Evolutionary conservation across 2,113 vertebrate species (phyloP).

Genomic region (Hypomesus transpacificus): DNA sequence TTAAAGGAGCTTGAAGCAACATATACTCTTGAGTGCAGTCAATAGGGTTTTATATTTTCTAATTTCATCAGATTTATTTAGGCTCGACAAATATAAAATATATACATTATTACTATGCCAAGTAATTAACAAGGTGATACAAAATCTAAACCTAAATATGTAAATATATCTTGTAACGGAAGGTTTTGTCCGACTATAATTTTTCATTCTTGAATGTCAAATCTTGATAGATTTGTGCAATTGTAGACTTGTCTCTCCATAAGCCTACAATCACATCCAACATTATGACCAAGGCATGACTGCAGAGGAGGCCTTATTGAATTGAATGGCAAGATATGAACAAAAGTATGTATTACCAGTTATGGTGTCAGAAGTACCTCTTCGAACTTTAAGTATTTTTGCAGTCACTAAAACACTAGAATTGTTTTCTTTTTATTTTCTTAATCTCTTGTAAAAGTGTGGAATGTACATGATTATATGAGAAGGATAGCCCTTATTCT

Average conservation of each 20-base stretch:
- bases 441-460: slow-evolving; percentile 13
- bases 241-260: background rate
- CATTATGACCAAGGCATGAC: slow-evolving; percentile 54
- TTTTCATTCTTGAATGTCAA: slow-evolving; percentile 41
- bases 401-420: background rate
- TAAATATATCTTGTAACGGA: too few species aligned
- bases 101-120: too few species aligned
- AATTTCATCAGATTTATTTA: too few species aligned
- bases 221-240: too few species aligned
- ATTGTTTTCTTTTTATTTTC: slow-evolving; percentile 37
- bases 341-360: slow-evolving; percentile 40
- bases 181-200: background rate
- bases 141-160: too few species aligned
- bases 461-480: background rate
- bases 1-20: too few species aligned
- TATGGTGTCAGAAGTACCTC: too few species aligned
- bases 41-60: too few species aligned
- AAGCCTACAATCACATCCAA: slow-evolving; percentile 33
- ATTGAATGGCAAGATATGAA: slow-evolving; percentile 72
- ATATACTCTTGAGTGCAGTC: too few species aligned
- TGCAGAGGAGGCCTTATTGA: slow-evolving; percentile 66
- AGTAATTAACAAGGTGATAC: too few species aligned
- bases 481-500: slow-evolving; percentile 11
- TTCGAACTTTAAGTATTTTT: background rate
- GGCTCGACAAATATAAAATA: too few species aligned